Conservation (phyloP, 2,797 vertebrate genomes). For the Enoplosus armatus region DNA sequence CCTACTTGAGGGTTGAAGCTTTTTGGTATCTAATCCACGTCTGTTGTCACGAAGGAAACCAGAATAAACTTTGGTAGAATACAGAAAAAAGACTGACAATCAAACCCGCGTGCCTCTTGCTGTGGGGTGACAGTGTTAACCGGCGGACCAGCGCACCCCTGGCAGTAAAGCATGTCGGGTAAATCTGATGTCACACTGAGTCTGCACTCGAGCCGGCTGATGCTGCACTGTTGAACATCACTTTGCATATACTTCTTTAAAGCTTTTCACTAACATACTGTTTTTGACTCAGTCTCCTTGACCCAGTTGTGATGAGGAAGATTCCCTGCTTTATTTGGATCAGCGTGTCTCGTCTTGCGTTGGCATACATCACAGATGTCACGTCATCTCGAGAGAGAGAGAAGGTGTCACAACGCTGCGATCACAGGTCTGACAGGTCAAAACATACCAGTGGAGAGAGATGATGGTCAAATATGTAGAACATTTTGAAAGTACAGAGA, state of each 20-base stretch:
- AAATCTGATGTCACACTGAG: slow-evolving; percentile 46
- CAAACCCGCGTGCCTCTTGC: background rate
- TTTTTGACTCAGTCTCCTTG: slow-evolving; percentile 63
- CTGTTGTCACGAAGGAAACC: slow-evolving; percentile 3
- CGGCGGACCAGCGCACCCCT: slow-evolving; percentile 6
- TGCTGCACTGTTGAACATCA: slow-evolving; percentile 28
- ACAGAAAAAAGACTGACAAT: slow-evolving; percentile 30
- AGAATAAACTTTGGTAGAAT: background rate
- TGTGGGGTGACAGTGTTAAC: slow-evolving; percentile 33
- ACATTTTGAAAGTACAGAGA: background rate
- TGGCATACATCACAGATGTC: slow-evolving; percentile 21
- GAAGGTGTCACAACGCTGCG: slow-evolving; percentile 36
- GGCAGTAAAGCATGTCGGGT: slow-evolving; percentile 31
- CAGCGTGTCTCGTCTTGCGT: slow-evolving; percentile 36
- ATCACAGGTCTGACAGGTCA: slow-evolving; percentile 49
- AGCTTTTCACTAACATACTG: slow-evolving; percentile 31
- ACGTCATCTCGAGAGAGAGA: slow-evolving; percentile 24
- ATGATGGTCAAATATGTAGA: background rate
- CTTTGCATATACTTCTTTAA: slow-evolving; percentile 25
- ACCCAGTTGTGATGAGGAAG: slow-evolving; percentile 67
- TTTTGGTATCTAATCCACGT: background rate
- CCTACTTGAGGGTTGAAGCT: background rate
- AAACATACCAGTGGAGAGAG: slow-evolving; percentile 15
- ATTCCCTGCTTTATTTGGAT: slow-evolving; percentile 68
- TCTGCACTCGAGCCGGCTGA: slow-evolving; percentile 20